phyloP scores from a whole-genome alignment of 2,797 vertebrate genomes.

The Podargus strigoides region DNA sequence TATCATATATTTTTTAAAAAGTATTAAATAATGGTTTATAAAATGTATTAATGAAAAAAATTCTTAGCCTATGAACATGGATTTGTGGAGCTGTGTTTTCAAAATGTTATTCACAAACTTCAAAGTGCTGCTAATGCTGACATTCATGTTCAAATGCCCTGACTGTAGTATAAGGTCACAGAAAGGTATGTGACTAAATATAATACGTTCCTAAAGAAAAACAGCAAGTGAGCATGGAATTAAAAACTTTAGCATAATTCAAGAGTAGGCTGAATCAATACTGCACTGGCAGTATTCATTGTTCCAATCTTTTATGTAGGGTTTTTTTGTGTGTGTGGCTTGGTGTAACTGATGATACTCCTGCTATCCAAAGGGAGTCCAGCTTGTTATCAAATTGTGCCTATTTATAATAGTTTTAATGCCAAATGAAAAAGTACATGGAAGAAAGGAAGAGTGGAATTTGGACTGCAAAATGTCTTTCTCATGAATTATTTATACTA shows the following conservation, averaged over 20 bases:
- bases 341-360: background rate
- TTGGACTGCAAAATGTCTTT: constrained; percentile 33
- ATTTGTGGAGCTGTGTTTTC: background rate
- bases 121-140: background rate
- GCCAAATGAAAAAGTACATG: background rate
- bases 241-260: background rate
- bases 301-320: background rate
- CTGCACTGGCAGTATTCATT: background rate
- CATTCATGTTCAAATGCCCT: background rate
- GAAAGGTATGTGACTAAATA: background rate
- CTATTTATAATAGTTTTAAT: background rate
- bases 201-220: background rate
- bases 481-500: constrained; percentile 60
- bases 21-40: background rate
- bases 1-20: background rate
- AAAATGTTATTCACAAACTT: background rate
- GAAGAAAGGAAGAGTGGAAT: constrained; percentile 2
- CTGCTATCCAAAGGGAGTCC: background rate
- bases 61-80: background rate
- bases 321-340: background rate
- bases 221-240: background rate
- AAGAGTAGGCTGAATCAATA: background rate
- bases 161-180: background rate
- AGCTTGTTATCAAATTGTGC: background rate
- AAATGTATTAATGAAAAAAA: background rate